Base-by-base conservation (phyloP, 2,888 invertebrate species). In the Pseudococcus jackbeardsleyi region DNA sequence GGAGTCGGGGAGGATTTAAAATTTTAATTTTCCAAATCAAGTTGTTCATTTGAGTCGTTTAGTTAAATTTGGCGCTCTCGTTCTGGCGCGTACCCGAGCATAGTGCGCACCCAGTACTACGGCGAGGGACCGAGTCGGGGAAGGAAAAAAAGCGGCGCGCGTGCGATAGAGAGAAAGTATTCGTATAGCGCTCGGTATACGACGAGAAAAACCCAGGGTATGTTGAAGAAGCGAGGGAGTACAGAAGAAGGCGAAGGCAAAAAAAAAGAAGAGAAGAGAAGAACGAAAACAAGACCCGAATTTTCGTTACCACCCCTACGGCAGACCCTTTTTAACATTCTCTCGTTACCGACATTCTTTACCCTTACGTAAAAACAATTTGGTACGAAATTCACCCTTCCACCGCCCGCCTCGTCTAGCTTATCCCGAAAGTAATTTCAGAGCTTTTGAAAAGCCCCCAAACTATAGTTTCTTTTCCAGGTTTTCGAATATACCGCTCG, bases 391-490 rank as follows among this genome's bases (percentile, higher is more conserved):
- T 79, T 79, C 59, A 50, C 77, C 72, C 68, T 79, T 79, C 54
- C 9, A 48, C 87, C 50, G 26, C 42, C 50, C 79, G 19, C 79
- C 86, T 79, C 50, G 54, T 54, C 54, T 46, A 48, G 79, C 48
- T 77, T 87, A 87, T 87, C 87, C 87, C 87, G 87, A 87, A 87
- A 87, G 87, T 87, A 87, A 87, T 87, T 87, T 87, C 87, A 79
- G 79, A 87, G 87, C 87, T 87, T 87, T 87, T 87, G 79, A 87
- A 87, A 87, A 87, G 87, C 87, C 79, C 77, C 87, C 79, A 87
- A 87, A 87, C 87, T 87, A 87, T 87, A 50, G 87, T 87, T 87
- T 87, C 87, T 87, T 87, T 87, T 87, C 26, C 87, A 79, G 82
- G 77, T 79, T 87, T 87, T 50, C 87, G 79, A 77, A 64, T 86